Evolutionary conservation across 2,797 vertebrate species (phyloP), one percentile per base, ranked within the genome.

Genomic region (Gephyroberyx darwinii): DNA sequence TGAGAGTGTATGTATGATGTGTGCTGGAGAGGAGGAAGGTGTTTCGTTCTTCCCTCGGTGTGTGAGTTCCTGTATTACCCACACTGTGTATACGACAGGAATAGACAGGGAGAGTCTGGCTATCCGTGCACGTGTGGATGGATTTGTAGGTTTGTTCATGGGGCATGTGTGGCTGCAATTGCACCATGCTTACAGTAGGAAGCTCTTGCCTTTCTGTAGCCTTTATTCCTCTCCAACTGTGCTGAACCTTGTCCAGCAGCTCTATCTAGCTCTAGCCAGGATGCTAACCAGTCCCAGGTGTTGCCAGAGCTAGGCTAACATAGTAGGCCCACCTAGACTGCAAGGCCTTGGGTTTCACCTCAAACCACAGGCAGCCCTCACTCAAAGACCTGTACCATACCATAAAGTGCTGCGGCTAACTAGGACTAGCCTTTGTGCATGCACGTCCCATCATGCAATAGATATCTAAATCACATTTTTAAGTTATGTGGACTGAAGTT

Each of bases 201-300:
- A 84, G 61, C 65, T 58, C 61, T 74, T 82, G 57, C 86, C 74
- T 84, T 77, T 82, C 81, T 78, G 75, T 84, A 81, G 65, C 70
- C 57, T 82, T 81, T 84, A 75, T 83, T 82, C 45, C 77, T 86
- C 85, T 86, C 88, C 87, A 85, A 91, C 87, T 77, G 86, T 86
- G 86, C 81, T 88, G 86, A 91, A 86, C 69, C 69, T 71, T 54
- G 65, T 85, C 84, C 88, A 89, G 88, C 81, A 86, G 79, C 77
- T 89, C 81, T 58, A 69, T 83, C 68, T 73, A 61, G 60, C 83
- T 67, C 45, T 53, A 78, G 88, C 86, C 86, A 88, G 84, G 74
- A 88, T 84, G 76, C 86, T 93, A 92, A 91, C 88, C 84, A 91
- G 77, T 86, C 79, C 89, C 91, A 92, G 90, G 88, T 92, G 89